phyloP scores from a whole-genome alignment of 2,113 vertebrate genomes.

The Pogona vitticeps region DNA sequence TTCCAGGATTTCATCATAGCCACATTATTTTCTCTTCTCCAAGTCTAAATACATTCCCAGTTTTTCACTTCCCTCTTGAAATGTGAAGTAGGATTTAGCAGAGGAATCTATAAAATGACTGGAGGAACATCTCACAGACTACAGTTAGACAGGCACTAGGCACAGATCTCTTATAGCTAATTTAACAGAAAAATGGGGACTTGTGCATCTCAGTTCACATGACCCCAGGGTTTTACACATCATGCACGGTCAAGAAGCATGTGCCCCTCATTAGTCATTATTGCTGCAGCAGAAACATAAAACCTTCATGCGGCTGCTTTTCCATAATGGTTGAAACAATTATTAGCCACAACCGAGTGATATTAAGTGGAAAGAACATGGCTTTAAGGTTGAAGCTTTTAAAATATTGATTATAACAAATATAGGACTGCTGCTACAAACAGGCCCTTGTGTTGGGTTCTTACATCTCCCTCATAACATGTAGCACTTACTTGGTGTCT shows the following conservation, averaged over 20 bases:
- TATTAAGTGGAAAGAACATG: background rate
- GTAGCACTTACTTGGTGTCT: background rate
- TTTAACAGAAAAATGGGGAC: no score
- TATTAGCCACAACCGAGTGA: background rate
- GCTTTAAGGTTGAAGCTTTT: background rate
- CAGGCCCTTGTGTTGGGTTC: background rate
- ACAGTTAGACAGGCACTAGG: no score
- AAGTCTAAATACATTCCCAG: background rate
- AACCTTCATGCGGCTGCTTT: background rate
- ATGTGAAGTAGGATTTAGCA: no score
- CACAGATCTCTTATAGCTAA: background rate
- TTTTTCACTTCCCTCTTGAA: background rate
- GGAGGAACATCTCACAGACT: no score
- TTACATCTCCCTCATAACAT: background rate
- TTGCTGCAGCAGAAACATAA: background rate
- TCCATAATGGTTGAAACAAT: background rate
- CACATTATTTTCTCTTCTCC: background rate
- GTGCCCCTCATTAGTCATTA: no score
- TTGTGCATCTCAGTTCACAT: no score
- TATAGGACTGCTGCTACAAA: background rate
- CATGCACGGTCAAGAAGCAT: no score
- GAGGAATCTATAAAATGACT: background rate
- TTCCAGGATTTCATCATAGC: background rate
- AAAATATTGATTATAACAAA: background rate
- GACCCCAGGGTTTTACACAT: no score